Base-by-base conservation (phyloP, 1,140 invertebrate genomes). In the Liolophura sinensis region DNA sequence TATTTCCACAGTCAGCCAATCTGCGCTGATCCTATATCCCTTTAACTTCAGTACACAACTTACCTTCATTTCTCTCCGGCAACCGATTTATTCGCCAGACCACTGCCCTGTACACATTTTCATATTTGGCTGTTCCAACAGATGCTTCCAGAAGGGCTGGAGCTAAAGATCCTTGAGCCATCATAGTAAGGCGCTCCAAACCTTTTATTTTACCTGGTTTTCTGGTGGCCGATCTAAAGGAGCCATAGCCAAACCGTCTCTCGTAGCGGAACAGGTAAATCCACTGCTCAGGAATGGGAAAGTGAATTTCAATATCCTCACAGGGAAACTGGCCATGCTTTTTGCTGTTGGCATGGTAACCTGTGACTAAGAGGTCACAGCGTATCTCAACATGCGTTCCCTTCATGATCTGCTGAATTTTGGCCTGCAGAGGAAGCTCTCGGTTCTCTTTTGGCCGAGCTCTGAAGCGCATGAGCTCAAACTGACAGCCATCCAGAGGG, bases 201-300 rank as follows among this genome's bases (percentile, higher is more conserved):
- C 81, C 78, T 71, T 90, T 90, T 40, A 90, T 88, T 82, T 88
- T 89, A 55, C 88, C 89, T 7, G 88, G 85, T 76, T 91, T 89
- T 84, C 96, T 88, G 75, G 96, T 94, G 22, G 96, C 93, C 0
- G 96, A 96, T 85, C 99, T 98, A 0, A 99, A 93, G 6, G 96
- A 98, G n/a, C 98, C 98, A 83, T 98, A 98, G 77, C 96, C 89
- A 86, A 98, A 99, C 83, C 98, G 93, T 79, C 98, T 97, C 83
- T 99, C 97, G 22, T 98, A 95, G 68, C 98, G 89, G 85, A 99
- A 99, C 76, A 98, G 87, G 84, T 99, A 99, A 75, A 99, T 86
- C 98, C 98, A 99, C 78, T 93, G 94, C 86, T 99, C 97, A 27
- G 98, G 98, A 71, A 99, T 95, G 7, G 97, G 96, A 83, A 99